Conservation (phyloP, 2,888 invertebrate genomes). For the Cryptosula pallasiana region DNA sequence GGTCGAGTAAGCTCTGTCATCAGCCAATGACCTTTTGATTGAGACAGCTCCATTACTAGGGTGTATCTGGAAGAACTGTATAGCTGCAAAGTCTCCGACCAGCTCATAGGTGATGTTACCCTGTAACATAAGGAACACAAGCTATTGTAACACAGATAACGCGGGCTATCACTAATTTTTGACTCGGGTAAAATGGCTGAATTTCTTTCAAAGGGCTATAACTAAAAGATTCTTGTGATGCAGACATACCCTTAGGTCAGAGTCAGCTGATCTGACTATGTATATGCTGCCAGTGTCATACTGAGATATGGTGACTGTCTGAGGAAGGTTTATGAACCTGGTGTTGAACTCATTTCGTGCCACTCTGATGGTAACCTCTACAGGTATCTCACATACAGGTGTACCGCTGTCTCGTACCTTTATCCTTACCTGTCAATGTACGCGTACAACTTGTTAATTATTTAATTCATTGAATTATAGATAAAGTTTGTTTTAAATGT, state of each 20-base stretch:
- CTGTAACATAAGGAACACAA: slow-evolving; percentile 28
- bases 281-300: background rate
- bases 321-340: background rate
- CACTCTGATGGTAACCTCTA: background rate
- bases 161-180: background rate
- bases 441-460: no score
- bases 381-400: background rate
- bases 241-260: background rate
- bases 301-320: background rate
- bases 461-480: no score
- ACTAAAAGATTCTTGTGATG: no score
- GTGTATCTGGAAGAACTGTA: slow-evolving; percentile 31
- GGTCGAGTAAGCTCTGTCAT: slow-evolving; percentile 15
- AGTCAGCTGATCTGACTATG: background rate
- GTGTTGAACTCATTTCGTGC: background rate
- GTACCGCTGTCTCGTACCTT: slow-evolving; percentile 14
- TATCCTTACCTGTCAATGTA: slow-evolving; percentile 2
- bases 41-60: slow-evolving; percentile 31
- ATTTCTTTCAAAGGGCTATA: no score
- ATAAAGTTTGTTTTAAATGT: no score
- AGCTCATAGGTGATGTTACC: slow-evolving; percentile 31
- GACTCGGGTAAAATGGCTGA: no score
- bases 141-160: background rate
- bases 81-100: slow-evolving; percentile 29
- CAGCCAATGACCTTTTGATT: slow-evolving; percentile 30